These are phyloP conservation scores for Lysandra bellargus DNA, from an alignment of 2,888 invertebrate genomes.

Conservation along the genomic window DNA sequence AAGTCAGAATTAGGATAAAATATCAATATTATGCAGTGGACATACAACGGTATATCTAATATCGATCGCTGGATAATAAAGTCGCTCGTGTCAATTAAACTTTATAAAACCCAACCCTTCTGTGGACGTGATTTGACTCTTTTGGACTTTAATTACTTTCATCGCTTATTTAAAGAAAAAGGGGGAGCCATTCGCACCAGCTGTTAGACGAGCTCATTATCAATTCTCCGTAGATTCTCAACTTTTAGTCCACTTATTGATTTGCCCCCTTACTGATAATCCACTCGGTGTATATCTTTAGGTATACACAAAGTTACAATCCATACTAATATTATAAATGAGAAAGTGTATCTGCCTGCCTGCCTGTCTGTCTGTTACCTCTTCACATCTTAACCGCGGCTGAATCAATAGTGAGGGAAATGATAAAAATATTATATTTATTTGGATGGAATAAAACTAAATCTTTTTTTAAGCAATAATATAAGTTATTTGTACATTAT, in stretches of 20 bases:
- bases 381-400: no score
- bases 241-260: conserved; percentile 5
- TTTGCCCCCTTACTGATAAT: not conserved
- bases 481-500: no score
- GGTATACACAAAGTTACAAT: no score
- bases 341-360: no score
- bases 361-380: no score
- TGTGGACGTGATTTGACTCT: conserved; percentile 23
- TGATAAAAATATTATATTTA: no score
- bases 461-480: no score
- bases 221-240: conserved; percentile 12
- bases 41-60: not conserved
- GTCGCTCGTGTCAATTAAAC: conserved; percentile 4
- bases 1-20: no score
- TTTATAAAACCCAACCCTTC: conserved; percentile 26
- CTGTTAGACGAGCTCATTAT: conserved; percentile 16
- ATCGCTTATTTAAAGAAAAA: conserved; percentile 9
- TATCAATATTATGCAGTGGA: not conserved
- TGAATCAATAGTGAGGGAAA: no score
- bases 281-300: not conserved
- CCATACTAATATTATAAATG: no score
- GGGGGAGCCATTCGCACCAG: conserved; percentile 23
- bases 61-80: not conserved
- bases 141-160: conserved; percentile 25
- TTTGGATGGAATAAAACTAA: no score